A percentile compares a stretch with the other conserved stretches of the same genome.
These are phyloP conservation scores for Anguilla obscura DNA, from an alignment of 2,797 vertebrate species.

Conservation along the genomic window DNA sequence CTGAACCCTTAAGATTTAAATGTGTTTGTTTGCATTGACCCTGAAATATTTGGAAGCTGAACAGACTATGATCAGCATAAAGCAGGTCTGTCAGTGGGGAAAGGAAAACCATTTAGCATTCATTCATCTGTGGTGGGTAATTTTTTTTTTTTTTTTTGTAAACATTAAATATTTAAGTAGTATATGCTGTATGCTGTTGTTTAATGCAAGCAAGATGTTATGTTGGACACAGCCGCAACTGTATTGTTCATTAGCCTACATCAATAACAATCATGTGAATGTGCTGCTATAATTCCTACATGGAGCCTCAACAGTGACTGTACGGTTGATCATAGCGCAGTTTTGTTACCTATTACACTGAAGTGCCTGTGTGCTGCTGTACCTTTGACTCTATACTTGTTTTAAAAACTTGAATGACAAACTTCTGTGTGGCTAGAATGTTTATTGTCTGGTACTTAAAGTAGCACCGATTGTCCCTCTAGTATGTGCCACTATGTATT, in stretches of 20 bases:
- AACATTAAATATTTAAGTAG: not conserved
- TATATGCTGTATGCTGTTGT: not conserved
- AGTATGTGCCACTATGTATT: not conserved
- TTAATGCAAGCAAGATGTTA: not conserved
- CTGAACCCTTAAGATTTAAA: not conserved
- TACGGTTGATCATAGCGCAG: not conserved
- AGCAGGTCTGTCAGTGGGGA: not conserved
- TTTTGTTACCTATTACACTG: not conserved
- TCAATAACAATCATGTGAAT: not conserved
- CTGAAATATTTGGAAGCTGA: not conserved
- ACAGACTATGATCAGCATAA: not conserved
- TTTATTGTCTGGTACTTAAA: not conserved
- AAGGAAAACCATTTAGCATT: not conserved
- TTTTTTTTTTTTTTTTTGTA: not conserved
- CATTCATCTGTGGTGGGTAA: not conserved
- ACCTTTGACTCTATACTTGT: not conserved
- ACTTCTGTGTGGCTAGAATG: not conserved
- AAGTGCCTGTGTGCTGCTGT: conserved; percentile 15
- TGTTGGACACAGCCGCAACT: not conserved
- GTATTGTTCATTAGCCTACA: not conserved
- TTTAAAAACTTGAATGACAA: not conserved
- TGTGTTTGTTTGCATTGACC: not conserved
- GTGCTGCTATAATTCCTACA: not conserved
- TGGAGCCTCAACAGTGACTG: not conserved
- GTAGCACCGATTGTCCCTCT: not conserved